Evolutionary conservation across 2,888 invertebrate genomes (phyloP), one percentile per base, ranked within the genome.

Genomic region (Drosophila melanosoma): DNA sequence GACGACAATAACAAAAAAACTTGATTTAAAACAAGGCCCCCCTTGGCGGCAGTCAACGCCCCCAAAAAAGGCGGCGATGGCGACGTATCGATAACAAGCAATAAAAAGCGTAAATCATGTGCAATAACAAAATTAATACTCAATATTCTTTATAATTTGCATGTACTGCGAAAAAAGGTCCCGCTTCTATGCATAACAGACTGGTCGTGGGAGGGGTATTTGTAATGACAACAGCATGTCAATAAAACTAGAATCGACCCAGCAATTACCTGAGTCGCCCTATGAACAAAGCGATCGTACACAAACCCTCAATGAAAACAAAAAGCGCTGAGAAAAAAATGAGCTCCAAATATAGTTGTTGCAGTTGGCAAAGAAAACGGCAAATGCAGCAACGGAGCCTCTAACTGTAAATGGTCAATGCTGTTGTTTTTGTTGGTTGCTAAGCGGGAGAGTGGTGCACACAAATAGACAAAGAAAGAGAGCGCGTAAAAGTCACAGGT

Each of bases 401-500:
- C 79, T 88, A 84, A 88, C 84, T 83, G 84, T 84, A 86, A 84
- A 86, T 73, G 72, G 69, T 58, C 68, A 71, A 61, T 54, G 33
- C 29, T 60, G 60, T 59, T 64, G 66, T 60, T 69, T 68, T 61
- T 66, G 32, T 57, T 57, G 59, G 15, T 42, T 5, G 40, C 29
- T 57, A 58, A 72, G 72, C 42, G 52, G 61, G 71, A 69, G 79
- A 69, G 61, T 67, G 70, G 58, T 72, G 70, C 56, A 45, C 23
- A 8, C 15, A 58, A 68, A 66, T 23, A 53, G 59, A 69, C 82
- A 79, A 53, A 51, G 53, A 57, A 66, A 63, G 32, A 60, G 58
- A 71, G 86, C 69, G 71, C 58, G 66, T 26, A 42, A 61, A 61
- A 53, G 51, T 63, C 36, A 49, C 70, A 75, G 70, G 79, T 73